Evolutionary conservation across 2,797 vertebrate species (phyloP).

Genomic region (Enteromius radiatus): DNA sequence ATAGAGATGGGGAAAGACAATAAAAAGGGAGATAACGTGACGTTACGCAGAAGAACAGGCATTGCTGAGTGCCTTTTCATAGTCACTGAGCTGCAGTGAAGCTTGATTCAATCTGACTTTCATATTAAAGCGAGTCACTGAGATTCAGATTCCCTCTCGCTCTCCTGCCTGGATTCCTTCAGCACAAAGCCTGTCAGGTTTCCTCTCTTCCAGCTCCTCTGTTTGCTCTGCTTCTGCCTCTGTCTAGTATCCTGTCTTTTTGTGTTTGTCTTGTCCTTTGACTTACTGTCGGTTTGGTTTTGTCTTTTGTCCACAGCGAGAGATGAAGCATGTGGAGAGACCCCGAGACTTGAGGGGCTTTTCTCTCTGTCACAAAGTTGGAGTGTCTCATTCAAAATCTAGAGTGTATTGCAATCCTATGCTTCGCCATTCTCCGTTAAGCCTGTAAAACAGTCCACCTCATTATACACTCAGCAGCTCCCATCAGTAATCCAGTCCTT

Average conservation of each 20-base stretch:
- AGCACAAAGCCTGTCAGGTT: constrained; percentile 38
- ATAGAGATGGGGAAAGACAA: constrained; percentile 9
- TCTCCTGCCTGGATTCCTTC: constrained; percentile 38
- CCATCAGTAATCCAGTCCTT: constrained; percentile 29
- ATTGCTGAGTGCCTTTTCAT: constrained; percentile 48
- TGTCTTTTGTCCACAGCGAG: constrained; percentile 53
- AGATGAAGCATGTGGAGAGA: constrained; percentile 13
- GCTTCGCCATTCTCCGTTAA: constrained; percentile 9
- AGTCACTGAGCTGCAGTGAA: constrained; percentile 46
- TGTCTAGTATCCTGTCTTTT: constrained; percentile 53
- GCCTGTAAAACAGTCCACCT: constrained; percentile 12
- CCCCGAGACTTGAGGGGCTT: not conserved
- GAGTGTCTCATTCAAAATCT: not conserved
- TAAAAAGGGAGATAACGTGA: constrained; percentile 6
- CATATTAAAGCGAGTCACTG: constrained; percentile 54
- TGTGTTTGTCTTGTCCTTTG: constrained; percentile 64
- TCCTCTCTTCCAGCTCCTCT: constrained; percentile 30
- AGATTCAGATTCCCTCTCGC: constrained; percentile 64
- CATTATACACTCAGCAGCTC: constrained; percentile 14
- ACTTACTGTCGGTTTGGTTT: constrained; percentile 54
- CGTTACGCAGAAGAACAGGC: constrained; percentile 39
- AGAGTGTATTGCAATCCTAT: constrained; percentile 15
- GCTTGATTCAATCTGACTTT: constrained; percentile 64
- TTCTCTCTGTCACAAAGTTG: constrained; percentile 19
- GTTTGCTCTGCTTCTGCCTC: constrained; percentile 29